Conservation (phyloP, 2,797 vertebrate genomes). For the Mastacembelus armatus region DNA sequence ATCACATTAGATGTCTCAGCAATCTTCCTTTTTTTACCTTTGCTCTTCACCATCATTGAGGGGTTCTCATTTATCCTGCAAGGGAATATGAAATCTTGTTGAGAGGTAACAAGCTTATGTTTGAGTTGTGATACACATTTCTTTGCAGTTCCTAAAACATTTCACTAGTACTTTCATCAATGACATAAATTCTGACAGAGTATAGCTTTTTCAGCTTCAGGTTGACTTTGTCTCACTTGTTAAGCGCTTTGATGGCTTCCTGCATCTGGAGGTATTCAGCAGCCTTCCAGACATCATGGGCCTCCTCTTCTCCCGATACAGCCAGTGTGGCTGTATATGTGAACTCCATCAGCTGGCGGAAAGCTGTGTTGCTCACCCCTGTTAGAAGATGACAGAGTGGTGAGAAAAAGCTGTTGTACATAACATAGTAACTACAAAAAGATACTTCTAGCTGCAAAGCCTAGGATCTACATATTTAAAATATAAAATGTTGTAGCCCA, state of each 20-base stretch:
- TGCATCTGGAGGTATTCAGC: slow-evolving; percentile 99
- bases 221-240: slow-evolving; percentile 81
- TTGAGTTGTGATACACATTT: neutral
- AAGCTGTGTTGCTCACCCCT: slow-evolving; percentile 98
- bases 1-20: slow-evolving; percentile 95
- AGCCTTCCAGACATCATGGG: slow-evolving; percentile 96
- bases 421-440: neutral
- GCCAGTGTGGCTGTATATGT: slow-evolving; percentile 95
- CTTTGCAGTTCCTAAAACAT: neutral
- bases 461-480: neutral
- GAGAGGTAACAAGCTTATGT: neutral
- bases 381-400: slow-evolving; percentile 31
- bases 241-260: slow-evolving; percentile 97
- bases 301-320: slow-evolving; percentile 92
- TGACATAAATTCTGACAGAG: neutral
- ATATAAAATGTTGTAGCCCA: neutral
- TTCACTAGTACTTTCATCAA: neutral
- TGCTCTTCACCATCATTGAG: slow-evolving; percentile 78
- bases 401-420: slow-evolving; percentile 4
- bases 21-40: slow-evolving; percentile 92
- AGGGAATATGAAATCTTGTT: slow-evolving; percentile 14
- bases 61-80: slow-evolving; percentile 84
- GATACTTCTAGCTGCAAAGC: neutral
- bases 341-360: slow-evolving; percentile 96
- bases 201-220: neutral